A percentile compares a stretch with the other conserved stretches of the same genome.
Conservation (phyloP, 2,797 vertebrate genomes). For the Xenopus petersii region DNA sequence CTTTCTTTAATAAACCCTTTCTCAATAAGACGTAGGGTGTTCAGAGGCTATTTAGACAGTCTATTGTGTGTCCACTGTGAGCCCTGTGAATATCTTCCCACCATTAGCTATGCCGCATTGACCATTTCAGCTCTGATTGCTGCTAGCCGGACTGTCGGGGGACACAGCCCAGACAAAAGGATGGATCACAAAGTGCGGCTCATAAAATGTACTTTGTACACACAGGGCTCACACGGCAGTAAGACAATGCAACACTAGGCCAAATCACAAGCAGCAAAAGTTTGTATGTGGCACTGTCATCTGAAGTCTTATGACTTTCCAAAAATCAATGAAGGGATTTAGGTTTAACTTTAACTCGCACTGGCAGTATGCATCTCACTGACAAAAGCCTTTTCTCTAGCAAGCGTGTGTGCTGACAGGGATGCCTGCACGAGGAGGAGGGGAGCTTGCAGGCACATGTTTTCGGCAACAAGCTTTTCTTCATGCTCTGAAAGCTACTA, state of each 20-base stretch:
- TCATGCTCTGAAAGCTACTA: slow-evolving; percentile 37
- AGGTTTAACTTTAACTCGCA: slow-evolving; percentile 63
- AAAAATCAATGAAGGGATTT: slow-evolving; percentile 69
- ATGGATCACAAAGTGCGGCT: slow-evolving; percentile 79
- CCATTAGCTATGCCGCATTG: slow-evolving; percentile 82
- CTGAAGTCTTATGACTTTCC: slow-evolving; percentile 69
- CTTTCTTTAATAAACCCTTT: slow-evolving; percentile 82
- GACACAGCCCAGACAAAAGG: slow-evolving; percentile 76
- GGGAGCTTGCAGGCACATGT: slow-evolving; percentile 42
- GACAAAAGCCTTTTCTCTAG: slow-evolving; percentile 57
- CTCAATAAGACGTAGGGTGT: slow-evolving; percentile 80
- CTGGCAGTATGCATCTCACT: slow-evolving; percentile 59
- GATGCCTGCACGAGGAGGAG: slow-evolving; percentile 54
- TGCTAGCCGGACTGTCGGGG: slow-evolving; percentile 74
- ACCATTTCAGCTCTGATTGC: slow-evolving; percentile 82
- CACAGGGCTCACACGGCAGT: slow-evolving; percentile 50
- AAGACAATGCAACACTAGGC: slow-evolving; percentile 61
- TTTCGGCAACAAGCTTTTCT: slow-evolving; percentile 57
- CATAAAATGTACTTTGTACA: slow-evolving; percentile 78
- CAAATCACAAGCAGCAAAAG: slow-evolving; percentile 64
- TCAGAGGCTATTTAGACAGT: slow-evolving; percentile 82
- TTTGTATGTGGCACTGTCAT: slow-evolving; percentile 67
- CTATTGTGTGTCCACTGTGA: slow-evolving; percentile 78
- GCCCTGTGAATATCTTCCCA: slow-evolving; percentile 79
- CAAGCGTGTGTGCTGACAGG: slow-evolving; percentile 49